phyloP scores from a whole-genome alignment of 2,888 invertebrate species.

The Drosophila borealis region DNA sequence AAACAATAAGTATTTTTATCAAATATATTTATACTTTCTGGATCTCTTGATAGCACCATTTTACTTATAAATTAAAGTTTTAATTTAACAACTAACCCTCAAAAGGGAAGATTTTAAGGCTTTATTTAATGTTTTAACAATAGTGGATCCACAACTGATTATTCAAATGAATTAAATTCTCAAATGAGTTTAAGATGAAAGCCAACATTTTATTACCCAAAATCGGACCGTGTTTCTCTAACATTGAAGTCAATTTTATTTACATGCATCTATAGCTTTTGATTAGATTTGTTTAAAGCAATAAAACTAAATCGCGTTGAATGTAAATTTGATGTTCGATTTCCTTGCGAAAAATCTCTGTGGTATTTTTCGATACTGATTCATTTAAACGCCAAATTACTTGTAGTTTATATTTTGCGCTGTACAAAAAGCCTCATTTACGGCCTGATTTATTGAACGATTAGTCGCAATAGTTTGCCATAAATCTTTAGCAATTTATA shows the following conservation, averaged over 20 bases:
- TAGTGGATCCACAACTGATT: too few species aligned
- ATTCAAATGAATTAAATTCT: neutral
- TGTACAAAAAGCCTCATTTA: constrained; percentile 26
- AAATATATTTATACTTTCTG: too few species aligned
- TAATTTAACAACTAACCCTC: too few species aligned
- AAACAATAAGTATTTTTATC: too few species aligned
- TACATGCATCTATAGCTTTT: neutral
- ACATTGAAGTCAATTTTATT: constrained; percentile 22
- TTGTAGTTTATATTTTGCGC: constrained; percentile 15
- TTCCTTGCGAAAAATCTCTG: neutral
- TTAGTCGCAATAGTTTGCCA: constrained; percentile 61
- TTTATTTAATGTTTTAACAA: too few species aligned
- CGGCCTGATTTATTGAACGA: constrained; percentile 55
- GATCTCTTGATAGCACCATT: too few species aligned
- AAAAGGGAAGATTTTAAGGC: too few species aligned
- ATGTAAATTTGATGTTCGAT: constrained; percentile 3
- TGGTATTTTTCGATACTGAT: neutral
- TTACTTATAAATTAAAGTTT: too few species aligned
- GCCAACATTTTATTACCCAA: neutral
- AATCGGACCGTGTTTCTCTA: neutral
- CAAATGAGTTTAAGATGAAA: neutral
- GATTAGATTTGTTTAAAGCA: neutral
- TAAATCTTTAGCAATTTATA: constrained; percentile 50
- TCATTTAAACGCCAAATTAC: constrained; percentile 11
- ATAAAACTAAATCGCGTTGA: constrained; percentile 2